phyloP scores from a whole-genome alignment of 2,888 invertebrate genomes.

The Tiphia femorata region DNA sequence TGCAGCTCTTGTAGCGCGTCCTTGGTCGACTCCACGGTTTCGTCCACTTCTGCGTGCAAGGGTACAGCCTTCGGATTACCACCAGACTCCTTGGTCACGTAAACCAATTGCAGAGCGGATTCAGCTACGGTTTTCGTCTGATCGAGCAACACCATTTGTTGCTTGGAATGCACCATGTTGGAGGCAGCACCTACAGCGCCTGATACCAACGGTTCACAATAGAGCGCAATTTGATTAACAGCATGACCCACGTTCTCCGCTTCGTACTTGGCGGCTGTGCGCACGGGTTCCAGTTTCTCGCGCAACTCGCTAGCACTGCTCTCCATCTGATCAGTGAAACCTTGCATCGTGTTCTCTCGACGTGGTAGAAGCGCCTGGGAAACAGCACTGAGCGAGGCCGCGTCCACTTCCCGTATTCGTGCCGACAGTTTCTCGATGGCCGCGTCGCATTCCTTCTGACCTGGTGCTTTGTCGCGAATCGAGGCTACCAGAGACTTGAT shows the following conservation, averaged over 20 bases:
- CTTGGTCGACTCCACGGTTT: slow-evolving; percentile 81
- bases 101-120: slow-evolving; percentile 87
- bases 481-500: slow-evolving; percentile 94
- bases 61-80: slow-evolving; percentile 92
- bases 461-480: slow-evolving; percentile 95
- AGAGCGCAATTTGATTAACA: slow-evolving; percentile 82
- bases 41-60: slow-evolving; percentile 87
- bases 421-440: slow-evolving; percentile 83
- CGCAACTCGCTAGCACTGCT: slow-evolving; percentile 84
- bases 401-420: slow-evolving; percentile 86
- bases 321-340: slow-evolving; percentile 84
- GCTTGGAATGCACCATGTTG: slow-evolving; percentile 87
- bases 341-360: slow-evolving; percentile 79
- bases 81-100: slow-evolving; percentile 88
- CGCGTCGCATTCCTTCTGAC: slow-evolving; percentile 92
- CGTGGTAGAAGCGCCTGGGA: slow-evolving; percentile 81
- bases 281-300: slow-evolving; percentile 88
- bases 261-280: slow-evolving; percentile 88
- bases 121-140: slow-evolving; percentile 96
- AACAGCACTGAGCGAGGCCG: slow-evolving; percentile 89
- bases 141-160: slow-evolving; percentile 89
- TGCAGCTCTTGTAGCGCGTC: slow-evolving; percentile 87
- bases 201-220: slow-evolving; percentile 88
- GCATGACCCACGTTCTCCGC: slow-evolving; percentile 94
- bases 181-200: slow-evolving; percentile 91